phyloP scores from a whole-genome alignment of 35 echinoderm and acorn worm genomes.

The Apostichopus californicus region DNA sequence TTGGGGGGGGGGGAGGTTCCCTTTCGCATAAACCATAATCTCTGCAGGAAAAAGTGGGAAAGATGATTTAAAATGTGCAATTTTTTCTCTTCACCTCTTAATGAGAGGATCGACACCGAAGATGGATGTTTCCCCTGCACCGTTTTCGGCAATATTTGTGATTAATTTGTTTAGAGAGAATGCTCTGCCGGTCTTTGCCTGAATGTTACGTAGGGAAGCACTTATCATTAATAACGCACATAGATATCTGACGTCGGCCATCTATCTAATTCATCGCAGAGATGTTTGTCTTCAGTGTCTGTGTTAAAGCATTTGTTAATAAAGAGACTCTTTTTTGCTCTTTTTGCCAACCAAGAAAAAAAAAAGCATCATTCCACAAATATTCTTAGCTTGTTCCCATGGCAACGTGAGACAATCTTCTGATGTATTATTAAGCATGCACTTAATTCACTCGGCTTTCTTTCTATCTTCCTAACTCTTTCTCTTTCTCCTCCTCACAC shows the following conservation, averaged over 20 bases:
- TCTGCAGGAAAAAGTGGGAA: neutral
- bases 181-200: neutral
- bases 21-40: neutral
- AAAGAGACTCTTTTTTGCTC: neutral
- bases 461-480: neutral
- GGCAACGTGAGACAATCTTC: neutral
- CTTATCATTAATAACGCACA: neutral
- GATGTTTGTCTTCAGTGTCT: neutral
- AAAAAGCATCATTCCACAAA: neutral
- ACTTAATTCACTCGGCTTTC: neutral
- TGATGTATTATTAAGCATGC: constrained; percentile 14
- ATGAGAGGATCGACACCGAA: neutral
- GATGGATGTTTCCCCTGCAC: neutral
- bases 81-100: neutral
- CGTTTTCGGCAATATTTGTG: neutral
- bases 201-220: neutral
- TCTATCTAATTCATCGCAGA: neutral
- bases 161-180: neutral
- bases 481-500: neutral
- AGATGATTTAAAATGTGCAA: neutral
- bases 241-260: neutral
- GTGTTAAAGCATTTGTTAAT: neutral
- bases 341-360: no score
- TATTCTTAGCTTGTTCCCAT: constrained; percentile 21
- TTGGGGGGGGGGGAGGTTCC: neutral